These are phyloP conservation scores for Anguilla japonica DNA, from an alignment of 2,113 vertebrate genomes.

Conservation along the genomic window DNA sequence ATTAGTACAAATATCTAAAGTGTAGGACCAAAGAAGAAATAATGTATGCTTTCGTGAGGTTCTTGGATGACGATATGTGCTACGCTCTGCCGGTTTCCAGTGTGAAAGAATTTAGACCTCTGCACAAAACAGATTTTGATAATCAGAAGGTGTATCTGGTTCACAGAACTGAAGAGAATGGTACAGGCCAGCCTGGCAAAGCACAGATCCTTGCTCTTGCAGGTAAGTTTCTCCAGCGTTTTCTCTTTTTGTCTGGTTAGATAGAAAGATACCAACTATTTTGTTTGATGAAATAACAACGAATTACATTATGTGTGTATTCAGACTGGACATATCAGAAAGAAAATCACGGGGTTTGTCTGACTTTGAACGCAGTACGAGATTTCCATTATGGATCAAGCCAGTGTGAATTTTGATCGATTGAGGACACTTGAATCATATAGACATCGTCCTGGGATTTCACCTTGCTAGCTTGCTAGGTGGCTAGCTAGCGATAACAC, in stretches of 20 bases:
- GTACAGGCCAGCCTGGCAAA: slow-evolving; percentile 83
- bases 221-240: slow-evolving; percentile 75
- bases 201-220: slow-evolving; percentile 95
- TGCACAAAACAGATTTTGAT: slow-evolving; percentile 89
- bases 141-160: slow-evolving; percentile 95
- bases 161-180: slow-evolving; percentile 78
- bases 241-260: slow-evolving; percentile 4
- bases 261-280: background rate
- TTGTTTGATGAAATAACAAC: background rate
- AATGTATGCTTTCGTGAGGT: slow-evolving; percentile 95
- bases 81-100: slow-evolving; percentile 85
- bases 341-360: background rate
- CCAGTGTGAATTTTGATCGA: slow-evolving; percentile 8
- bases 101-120: slow-evolving; percentile 88
- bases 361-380: background rate
- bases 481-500: slow-evolving; percentile 47
- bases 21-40: slow-evolving; percentile 73
- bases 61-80: slow-evolving; percentile 94
- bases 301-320: background rate
- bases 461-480: background rate
- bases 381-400: background rate
- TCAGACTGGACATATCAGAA: slow-evolving; percentile 15
- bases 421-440: background rate
- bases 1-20: slow-evolving; percentile 73
- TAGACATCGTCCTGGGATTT: background rate